Base-by-base conservation (phyloP, 2,113 vertebrate species). In the Camelus dromedarius region DNA sequence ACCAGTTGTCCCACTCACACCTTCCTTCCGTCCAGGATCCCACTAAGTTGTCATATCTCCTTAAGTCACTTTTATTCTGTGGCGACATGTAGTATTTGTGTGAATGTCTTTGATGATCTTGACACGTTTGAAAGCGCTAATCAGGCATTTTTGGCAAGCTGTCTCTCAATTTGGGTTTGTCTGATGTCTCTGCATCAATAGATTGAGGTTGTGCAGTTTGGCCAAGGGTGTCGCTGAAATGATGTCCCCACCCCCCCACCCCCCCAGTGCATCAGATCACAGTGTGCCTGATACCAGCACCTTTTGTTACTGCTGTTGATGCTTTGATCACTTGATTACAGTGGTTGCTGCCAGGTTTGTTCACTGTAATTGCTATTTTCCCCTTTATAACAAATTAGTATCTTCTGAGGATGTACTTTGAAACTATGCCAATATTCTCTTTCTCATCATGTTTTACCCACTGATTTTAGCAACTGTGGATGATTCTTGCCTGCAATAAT, bases 341-440 rank as follows among this genome's bases (percentile, higher is more conserved):
- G 9, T 50, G 30, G 11, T 16, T 0, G 15, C 24, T 62, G 24
- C 42, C 22, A 54, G n/a, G 6, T 88, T 82, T 76, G 52, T 80
- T 94, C 3, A 81, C 38, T 48, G 9, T 89, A 62, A 75, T 89
- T 92, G 32, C 16, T 76, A 30, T 92, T 89, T 83, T 94, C 10
- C 28, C 22, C 5, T 79, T 52, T 70, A 77, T 60, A 81, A 84
- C 48, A 60, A 73, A 64, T 73, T 28, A 91, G 15, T 22, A 32
- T 46, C 32, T 72, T 93, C 8, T 38, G 30, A 85, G 58, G 13
- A 73, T 28, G 73, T 52, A 56, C 46, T 62, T 92, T 70, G 89
- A 88, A 18, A 69, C 15, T 60, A 54, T 80, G 66, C 16, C 82
- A 69, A 82, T 50, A 62, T 13, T 3, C 32, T 15, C 81, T 69